Evolutionary conservation across 2,888 invertebrate genomes (phyloP), one percentile per base, ranked within the genome.

Genomic region (Spilarctia lutea): DNA sequence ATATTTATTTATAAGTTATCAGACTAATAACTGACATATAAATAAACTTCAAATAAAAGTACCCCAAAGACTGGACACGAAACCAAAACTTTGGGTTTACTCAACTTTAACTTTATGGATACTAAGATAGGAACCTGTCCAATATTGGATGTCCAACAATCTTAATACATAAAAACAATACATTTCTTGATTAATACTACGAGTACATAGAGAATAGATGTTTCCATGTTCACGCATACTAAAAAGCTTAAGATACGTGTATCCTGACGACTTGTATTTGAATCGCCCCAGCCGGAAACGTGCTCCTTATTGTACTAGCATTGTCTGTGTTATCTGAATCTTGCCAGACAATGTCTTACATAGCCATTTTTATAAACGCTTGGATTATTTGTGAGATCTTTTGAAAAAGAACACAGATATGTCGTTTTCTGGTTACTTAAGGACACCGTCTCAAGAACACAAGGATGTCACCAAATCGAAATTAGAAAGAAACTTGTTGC

Each of bases 241-340:
- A 93, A 95, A 84, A 83, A 91, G 91, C 84, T 79, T 84, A 83
- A 85, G 87, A 89, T 81, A 84, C 83, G 86, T 83, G 90, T 91
- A 91, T 90, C 90, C 90, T 90, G 91, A 88, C 89, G 87, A 89
- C 88, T 90, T 89, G 84, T 87, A 84, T 91, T 91, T 90, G 91
- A 91, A 90, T 89, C 90, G 91, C 90, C 88, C 89, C 85, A 89
- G 86, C 91, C 93, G 94, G 94, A 94, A 93, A 92, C 91, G 84
- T 88, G 85, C 88, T 89, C 87, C 89, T 91, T 91, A 91, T 89
- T 91, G 91, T 91, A 91, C 88, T 83, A 82, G 83, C 89, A 92
- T 94, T 94, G 93, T 94, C 89, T 91, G 88, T 81, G 84, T 88
- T 93, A 93, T 92, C 91, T 89, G 87, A 87, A 91, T 90, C 88